Evolutionary conservation across 2,888 invertebrate species (phyloP).

Genomic region (Gibbula magus): DNA sequence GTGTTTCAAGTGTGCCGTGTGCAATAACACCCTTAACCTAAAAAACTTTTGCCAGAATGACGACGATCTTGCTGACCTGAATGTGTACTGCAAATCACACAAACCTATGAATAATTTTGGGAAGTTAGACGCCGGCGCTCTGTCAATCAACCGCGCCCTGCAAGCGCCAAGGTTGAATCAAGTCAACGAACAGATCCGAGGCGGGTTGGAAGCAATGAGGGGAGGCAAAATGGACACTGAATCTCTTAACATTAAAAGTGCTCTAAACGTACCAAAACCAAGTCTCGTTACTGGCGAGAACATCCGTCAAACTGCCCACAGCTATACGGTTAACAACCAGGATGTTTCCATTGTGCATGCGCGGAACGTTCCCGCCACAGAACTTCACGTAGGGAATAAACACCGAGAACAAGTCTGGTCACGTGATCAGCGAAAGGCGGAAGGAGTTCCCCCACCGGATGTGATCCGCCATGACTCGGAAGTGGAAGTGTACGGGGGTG

Average conservation of each 20-base stretch:
- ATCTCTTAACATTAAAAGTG: conserved; percentile 12
- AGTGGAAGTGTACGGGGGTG: conserved; percentile 48
- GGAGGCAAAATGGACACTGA: background rate
- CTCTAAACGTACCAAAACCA: background rate
- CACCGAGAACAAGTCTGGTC: conserved; percentile 52
- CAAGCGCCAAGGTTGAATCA: conserved; percentile 49
- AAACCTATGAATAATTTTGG: conserved; percentile 50
- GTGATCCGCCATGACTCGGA: conserved; percentile 51
- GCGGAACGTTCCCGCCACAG: conserved; percentile 48
- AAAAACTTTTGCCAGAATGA: conserved; percentile 62
- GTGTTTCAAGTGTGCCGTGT: conserved; percentile 61
- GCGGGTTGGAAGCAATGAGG: conserved; percentile 45
- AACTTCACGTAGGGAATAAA: conserved; percentile 55
- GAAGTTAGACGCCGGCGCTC: conserved; percentile 50
- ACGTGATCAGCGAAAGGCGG: conserved; percentile 49
- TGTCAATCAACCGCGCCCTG: conserved; percentile 56
- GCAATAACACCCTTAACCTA: conserved; percentile 53
- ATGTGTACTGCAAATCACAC: conserved; percentile 61
- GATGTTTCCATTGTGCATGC: conserved; percentile 49
- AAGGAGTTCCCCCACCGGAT: conserved; percentile 43
- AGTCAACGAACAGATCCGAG: conserved; percentile 59
- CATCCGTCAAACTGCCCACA: background rate
- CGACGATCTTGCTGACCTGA: conserved; percentile 54
- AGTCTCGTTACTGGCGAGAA: background rate
- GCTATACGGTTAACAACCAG: conserved; percentile 21